Base-by-base conservation (phyloP, 2,888 invertebrate genomes). In the Mythimna lalbum region DNA sequence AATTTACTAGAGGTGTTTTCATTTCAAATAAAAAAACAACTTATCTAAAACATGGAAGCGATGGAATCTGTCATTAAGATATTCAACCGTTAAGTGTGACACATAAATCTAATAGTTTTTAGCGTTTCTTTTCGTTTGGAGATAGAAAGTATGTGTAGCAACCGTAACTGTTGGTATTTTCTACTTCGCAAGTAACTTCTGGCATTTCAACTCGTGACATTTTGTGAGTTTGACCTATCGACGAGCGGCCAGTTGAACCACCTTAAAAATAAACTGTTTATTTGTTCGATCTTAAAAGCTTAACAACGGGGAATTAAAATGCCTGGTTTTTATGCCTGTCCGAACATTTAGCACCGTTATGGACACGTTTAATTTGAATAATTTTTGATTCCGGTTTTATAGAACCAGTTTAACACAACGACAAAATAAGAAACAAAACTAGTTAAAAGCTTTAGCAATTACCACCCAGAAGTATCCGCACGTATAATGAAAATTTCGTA, bases 221-320 rank as follows among this genome's bases (percentile, higher is more conserved):
- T 79, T 71, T 63, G 52, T 65, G 52, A 36, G 39, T 61, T 67
- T 73, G 76, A 83, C 69, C 80, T 76, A 81, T 82, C 79, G 69
- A 73, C 61, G n/a, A 53, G 66, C 17, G 65, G 49, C 64, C 61
- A 57, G 68, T 71, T 33, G 39, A 80, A 65, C 69, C 57, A 82
- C 69, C 73, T 62, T 64, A 53, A 82, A 78, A 81, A 80, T 63
- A 55, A 60, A 78, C 55, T 53, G 56, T 68, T 65, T 64, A 65
- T 67, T 78, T 69, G 57, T 78, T 53, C 59, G 39, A 72, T 50
- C 55, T 39, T 59, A 64, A 61, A 57, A 55, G 52, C n/a, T 52
- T 71, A 71, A 65, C 60, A 69, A 68, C 63, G 31, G 56, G 52
- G 33, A 67, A 73, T 69, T 64, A 62, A 67, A 78, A 66, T 63